phyloP scores from a whole-genome alignment of 2,888 invertebrate species.

The Tetranychus piercei region DNA sequence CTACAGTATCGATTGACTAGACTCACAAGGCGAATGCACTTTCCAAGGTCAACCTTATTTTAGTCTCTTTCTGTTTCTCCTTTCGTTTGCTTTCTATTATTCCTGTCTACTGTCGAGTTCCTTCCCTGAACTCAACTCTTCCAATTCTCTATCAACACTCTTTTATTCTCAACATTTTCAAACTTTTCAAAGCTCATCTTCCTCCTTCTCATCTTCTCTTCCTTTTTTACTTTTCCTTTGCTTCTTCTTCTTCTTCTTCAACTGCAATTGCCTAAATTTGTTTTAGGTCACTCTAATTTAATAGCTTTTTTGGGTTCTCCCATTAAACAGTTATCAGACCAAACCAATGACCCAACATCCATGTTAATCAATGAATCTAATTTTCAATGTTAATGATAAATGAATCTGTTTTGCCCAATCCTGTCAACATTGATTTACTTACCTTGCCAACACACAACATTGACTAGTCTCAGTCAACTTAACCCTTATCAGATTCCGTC shows the following conservation, averaged over 20 bases:
- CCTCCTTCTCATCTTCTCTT: background rate
- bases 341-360: no score
- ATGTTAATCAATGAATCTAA: no score
- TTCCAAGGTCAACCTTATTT: background rate
- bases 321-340: background rate
- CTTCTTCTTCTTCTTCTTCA: background rate
- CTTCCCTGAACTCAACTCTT: background rate
- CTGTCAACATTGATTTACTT: no score
- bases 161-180: background rate
- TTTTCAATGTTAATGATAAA: no score
- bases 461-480: no score
- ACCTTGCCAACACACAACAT: no score
- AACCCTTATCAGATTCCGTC: no score
- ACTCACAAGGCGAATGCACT: background rate
- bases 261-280: background rate
- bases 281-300: background rate
- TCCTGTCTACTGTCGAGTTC: background rate
- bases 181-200: background rate
- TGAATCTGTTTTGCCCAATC: no score
- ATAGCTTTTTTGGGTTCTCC: background rate
- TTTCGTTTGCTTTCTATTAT: background rate
- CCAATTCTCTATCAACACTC: background rate
- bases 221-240: background rate
- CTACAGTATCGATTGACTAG: background rate
- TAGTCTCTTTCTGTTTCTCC: background rate